These are phyloP conservation scores for Prietella phreatophila DNA, from an alignment of 2,113 vertebrate genomes.

Conservation along the genomic window DNA sequence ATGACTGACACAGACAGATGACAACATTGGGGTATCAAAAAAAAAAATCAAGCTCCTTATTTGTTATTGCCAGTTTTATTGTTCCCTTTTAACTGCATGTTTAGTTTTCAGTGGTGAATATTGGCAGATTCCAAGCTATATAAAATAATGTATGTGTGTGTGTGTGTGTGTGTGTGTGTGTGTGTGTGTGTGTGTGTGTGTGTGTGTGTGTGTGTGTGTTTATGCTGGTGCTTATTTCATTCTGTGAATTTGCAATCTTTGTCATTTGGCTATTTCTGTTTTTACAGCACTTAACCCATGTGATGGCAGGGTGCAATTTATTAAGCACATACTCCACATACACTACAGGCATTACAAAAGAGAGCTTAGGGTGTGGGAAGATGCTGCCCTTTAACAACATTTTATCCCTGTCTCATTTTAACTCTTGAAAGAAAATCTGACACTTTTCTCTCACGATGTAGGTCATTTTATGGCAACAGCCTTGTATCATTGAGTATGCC, in stretches of 20 bases:
- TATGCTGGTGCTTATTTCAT: constrained; percentile 9
- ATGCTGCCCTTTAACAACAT: constrained; percentile 7
- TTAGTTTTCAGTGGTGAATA: not conserved
- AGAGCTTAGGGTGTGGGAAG: not conserved
- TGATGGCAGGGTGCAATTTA: constrained; percentile 24
- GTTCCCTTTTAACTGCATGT: not conserved
- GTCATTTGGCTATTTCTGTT: constrained; percentile 20
- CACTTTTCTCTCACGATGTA: not conserved
- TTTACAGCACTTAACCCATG: constrained; percentile 26
- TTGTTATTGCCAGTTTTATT: not conserved
- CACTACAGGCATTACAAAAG: not conserved
- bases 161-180: not conserved
- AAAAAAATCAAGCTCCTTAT: constrained; percentile 4
- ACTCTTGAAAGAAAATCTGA: not conserved
- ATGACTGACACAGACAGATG: constrained; percentile 48
- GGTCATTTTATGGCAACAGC: not conserved
- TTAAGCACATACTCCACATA: constrained; percentile 34
- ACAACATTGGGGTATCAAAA: constrained; percentile 8
- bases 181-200: not conserved
- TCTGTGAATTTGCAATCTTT: constrained; percentile 28
- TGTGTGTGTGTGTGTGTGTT: not conserved
- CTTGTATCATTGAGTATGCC: not conserved
- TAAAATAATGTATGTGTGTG: not conserved
- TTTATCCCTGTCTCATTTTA: not conserved
- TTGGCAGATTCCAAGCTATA: not conserved